Evolutionary conservation across 2,888 invertebrate genomes (phyloP).

Genomic region (Pachycephus smyrnensis): DNA sequence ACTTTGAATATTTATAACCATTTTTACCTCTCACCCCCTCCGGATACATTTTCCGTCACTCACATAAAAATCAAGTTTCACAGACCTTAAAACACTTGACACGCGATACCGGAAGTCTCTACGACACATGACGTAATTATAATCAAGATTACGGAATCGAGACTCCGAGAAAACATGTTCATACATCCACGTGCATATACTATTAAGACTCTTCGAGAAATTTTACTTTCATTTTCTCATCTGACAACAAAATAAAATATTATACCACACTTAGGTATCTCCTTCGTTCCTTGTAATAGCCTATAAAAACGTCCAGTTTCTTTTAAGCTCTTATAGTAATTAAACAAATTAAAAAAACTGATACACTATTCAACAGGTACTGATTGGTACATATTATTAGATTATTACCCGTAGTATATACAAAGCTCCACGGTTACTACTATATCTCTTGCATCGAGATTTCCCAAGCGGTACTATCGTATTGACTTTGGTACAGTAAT

Average conservation of each 20-base stretch:
- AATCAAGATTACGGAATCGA: background rate
- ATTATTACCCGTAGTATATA: background rate
- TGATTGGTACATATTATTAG: background rate
- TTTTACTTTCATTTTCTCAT: background rate
- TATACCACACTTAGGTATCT: background rate
- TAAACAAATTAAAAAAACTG: background rate
- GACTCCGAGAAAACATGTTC: background rate
- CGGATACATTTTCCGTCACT: background rate
- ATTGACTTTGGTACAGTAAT: background rate
- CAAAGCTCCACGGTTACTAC: background rate
- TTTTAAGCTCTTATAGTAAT: background rate
- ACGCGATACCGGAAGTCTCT: background rate
- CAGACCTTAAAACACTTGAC: background rate
- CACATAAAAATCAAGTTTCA: background rate
- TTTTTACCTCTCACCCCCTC: background rate
- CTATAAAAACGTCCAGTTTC: background rate
- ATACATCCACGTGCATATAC: background rate
- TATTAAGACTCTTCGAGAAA: background rate
- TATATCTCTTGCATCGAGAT: background rate
- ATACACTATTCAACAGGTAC: background rate
- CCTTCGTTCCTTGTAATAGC: background rate
- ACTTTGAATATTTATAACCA: background rate
- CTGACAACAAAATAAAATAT: background rate
- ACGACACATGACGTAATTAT: background rate
- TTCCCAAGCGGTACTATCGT: background rate